phyloP scores from a whole-genome alignment of 2,797 vertebrate species.

The Notamacropus eugenii region DNA sequence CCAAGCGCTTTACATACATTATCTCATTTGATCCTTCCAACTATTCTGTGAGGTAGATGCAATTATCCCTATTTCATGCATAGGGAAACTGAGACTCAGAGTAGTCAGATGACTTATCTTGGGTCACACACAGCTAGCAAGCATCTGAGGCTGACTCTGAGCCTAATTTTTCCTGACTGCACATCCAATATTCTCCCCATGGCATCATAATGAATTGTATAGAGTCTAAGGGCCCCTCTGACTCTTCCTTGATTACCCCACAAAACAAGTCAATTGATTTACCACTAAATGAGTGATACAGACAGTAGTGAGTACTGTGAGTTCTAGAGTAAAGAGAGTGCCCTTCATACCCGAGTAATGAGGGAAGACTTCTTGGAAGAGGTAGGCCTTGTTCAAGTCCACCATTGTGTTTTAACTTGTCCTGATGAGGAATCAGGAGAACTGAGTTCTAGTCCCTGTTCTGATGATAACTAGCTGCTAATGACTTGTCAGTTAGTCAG shows the following conservation, averaged over 20 bases:
- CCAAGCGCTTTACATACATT: neutral
- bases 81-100: neutral
- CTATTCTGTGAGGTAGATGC: neutral
- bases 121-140: neutral
- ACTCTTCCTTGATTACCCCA: neutral
- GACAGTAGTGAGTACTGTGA: neutral
- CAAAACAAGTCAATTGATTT: neutral
- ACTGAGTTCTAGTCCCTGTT: neutral
- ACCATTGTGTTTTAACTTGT: neutral
- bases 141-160: neutral
- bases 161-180: neutral
- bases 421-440: neutral
- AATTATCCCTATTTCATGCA: neutral
- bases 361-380: slow-evolving; percentile 15
- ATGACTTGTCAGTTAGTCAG: neutral
- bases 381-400: neutral
- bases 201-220: neutral
- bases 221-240: neutral
- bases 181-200: neutral
- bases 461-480: neutral
- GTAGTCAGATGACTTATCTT: neutral
- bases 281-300: neutral
- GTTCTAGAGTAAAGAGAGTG: neutral
- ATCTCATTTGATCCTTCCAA: neutral
- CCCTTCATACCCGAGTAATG: neutral